Percentiles rank a stretch among this genome's conserved stretches.
Conservation (phyloP, 2,797 vertebrate species). For the Semotilus atromaculatus region DNA sequence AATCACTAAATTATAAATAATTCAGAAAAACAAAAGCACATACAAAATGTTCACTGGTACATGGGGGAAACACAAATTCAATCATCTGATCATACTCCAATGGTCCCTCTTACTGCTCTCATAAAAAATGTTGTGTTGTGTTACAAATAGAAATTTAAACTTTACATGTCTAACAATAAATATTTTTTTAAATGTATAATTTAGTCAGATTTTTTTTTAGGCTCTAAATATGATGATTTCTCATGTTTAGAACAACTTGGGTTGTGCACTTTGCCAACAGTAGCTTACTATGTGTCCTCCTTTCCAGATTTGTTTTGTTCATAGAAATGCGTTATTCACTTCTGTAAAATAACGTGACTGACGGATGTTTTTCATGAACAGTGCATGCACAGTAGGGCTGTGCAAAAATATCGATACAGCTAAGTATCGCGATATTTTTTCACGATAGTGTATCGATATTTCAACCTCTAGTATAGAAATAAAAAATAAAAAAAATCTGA, state of each 20-base stretch:
- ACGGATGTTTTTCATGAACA: neutral
- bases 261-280: neutral
- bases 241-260: neutral
- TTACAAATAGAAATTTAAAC: neutral
- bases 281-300: neutral
- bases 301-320: neutral
- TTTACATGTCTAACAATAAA: neutral
- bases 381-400: too few relatives aligned
- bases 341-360: neutral
- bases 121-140: neutral
- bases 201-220: neutral
- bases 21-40: neutral
- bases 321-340: neutral
- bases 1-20: neutral
- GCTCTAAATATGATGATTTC: neutral
- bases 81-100: neutral
- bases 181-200: neutral
- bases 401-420: too few relatives aligned
- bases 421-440: too few relatives aligned
- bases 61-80: neutral
- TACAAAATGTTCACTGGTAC: neutral
- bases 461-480: too few relatives aligned
- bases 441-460: too few relatives aligned
- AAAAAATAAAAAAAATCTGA: too few relatives aligned
- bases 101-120: too few relatives aligned